Conservation (phyloP, 2,113 vertebrate species). For the Chaetura pelagica region DNA sequence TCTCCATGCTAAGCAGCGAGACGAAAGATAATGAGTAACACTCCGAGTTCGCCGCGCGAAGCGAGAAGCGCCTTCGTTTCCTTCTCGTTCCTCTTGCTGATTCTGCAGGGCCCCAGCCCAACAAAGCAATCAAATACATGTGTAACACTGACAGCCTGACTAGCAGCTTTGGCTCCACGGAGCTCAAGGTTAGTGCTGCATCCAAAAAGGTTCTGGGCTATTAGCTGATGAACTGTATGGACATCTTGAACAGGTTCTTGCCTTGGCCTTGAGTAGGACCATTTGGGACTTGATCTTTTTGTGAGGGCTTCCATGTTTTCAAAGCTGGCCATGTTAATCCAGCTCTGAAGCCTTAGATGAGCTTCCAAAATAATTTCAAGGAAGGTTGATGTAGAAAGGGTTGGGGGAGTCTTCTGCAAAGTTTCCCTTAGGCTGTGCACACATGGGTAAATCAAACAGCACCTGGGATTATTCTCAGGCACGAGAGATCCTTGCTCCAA, state of each 20-base stretch:
- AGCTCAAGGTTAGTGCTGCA: not conserved
- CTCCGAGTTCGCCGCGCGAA: not conserved
- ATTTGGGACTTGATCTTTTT: not conserved
- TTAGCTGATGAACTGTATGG: not conserved
- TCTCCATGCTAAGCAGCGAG: slow-evolving; percentile 28
- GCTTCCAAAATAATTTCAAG: not conserved
- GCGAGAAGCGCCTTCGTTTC: slow-evolving; percentile 9
- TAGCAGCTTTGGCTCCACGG: slow-evolving; percentile 11
- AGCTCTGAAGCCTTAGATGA: not conserved
- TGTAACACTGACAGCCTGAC: slow-evolving; percentile 34
- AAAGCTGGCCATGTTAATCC: not conserved
- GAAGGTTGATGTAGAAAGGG: not conserved
- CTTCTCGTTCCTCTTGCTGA: not conserved
- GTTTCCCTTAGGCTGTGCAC: not conserved
- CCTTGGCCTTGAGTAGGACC: not conserved
- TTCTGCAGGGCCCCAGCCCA: slow-evolving; percentile 30
- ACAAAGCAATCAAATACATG: slow-evolving; percentile 39
- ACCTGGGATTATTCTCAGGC: not conserved
- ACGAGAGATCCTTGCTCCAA: not conserved
- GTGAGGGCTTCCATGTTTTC: not conserved
- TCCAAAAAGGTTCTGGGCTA: not conserved
- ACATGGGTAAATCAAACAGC: not conserved
- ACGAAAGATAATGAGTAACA: slow-evolving; percentile 47
- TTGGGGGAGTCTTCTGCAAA: not conserved
- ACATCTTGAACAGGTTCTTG: slow-evolving; percentile 17